phyloP scores from a whole-genome alignment of 1,140 invertebrate genomes.

The Aphelenchoides besseyi region DNA sequence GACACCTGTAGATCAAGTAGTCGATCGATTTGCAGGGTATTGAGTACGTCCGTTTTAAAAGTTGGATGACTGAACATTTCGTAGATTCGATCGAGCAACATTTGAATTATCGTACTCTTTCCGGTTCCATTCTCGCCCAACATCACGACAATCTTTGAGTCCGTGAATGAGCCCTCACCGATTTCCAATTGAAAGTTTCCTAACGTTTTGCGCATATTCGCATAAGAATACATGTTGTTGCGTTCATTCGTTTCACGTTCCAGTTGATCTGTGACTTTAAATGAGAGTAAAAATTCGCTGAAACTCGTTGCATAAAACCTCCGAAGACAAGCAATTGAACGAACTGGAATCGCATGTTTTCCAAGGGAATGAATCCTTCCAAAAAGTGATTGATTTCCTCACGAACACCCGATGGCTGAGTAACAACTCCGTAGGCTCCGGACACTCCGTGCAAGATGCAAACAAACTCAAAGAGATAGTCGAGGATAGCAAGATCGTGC shows the following conservation, averaged over 20 bases:
- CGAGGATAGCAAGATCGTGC: conserved; percentile 95
- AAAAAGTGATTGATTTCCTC: conserved; percentile 99
- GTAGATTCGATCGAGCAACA: conserved; percentile 66
- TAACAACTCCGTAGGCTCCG: conserved; percentile 97
- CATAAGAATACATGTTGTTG: conserved; percentile 93
- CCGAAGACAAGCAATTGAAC: conserved; percentile 65
- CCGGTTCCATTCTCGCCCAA: conserved; percentile 99
- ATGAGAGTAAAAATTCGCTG: conserved; percentile 57
- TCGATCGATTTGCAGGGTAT: conserved; percentile 93
- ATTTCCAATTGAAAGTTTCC: conserved; percentile 77
- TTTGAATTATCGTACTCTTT: conserved; percentile 95
- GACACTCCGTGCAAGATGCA: conserved; percentile 97
- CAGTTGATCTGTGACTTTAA: conserved; percentile 96
- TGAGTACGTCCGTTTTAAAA: conserved; percentile 98
- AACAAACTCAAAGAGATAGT: conserved; percentile 98
- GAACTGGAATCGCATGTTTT: conserved; percentile 96
- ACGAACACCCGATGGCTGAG: conserved; percentile 96
- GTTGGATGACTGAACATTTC: conserved; percentile 69
- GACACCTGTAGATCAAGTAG: conserved; percentile 90
- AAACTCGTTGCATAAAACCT: conserved; percentile 32
- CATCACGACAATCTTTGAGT: conserved; percentile 97
- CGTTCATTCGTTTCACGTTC: conserved; percentile 89
- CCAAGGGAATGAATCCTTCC: conserved; percentile 97
- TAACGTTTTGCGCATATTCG: conserved; percentile 69
- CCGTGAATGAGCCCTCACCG: conserved; percentile 88